Percentiles rank a stretch among this genome's conserved stretches.
Evolutionary conservation across 2,888 invertebrate species (phyloP).

Genomic region (Spilosoma lubricipeda): DNA sequence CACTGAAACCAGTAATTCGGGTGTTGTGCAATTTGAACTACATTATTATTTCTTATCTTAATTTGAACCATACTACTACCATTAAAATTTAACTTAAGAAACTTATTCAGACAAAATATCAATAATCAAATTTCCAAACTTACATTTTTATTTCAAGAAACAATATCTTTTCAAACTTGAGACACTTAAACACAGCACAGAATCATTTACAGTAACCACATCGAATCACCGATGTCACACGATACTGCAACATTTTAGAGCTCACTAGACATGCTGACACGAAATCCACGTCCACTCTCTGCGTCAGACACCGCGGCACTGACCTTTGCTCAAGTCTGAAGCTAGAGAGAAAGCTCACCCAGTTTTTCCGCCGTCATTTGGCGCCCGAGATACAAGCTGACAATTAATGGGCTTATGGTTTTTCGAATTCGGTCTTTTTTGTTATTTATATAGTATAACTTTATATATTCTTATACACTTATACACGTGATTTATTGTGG

Average conservation of each 20-base stretch:
- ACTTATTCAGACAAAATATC: background rate
- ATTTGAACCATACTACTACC: background rate
- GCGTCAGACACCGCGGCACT: slow-evolving; percentile 15
- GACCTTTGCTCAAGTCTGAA: slow-evolving; percentile 9
- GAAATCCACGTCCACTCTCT: background rate
- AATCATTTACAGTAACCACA: slow-evolving; percentile 9
- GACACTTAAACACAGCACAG: slow-evolving; percentile 10
- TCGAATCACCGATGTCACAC: slow-evolving; percentile 10
- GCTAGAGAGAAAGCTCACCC: slow-evolving; percentile 9
- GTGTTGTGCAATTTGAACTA: background rate
- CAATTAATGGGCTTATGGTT: slow-evolving; percentile 6
- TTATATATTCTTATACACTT: background rate
- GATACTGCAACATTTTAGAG: slow-evolving; percentile 10
- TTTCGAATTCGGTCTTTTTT: background rate
- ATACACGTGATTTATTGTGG: background rate
- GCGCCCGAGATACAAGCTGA: slow-evolving; percentile 3
- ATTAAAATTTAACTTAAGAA: background rate
- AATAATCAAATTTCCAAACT: background rate
- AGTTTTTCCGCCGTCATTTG: slow-evolving; percentile 11
- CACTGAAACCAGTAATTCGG: background rate
- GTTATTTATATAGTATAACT: background rate
- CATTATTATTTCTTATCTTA: background rate
- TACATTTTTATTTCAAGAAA: slow-evolving; percentile 6
- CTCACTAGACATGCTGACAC: background rate
- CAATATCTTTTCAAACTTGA: background rate